These are phyloP conservation scores for Tragelaphus eurycerus DNA, from an alignment of 2,797 vertebrate species.

Conservation along the genomic window DNA sequence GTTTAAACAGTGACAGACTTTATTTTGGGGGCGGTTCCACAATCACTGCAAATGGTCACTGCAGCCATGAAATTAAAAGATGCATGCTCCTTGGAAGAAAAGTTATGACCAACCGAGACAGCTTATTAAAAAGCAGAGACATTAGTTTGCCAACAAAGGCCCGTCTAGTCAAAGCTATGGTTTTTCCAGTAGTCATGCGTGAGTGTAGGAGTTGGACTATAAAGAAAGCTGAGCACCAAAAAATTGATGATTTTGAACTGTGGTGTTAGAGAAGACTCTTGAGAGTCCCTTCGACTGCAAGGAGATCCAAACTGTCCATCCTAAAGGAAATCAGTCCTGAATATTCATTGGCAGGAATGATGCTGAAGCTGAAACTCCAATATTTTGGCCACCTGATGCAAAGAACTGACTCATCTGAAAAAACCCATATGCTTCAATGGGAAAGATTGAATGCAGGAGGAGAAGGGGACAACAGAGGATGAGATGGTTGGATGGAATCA, in stretches of 20 bases:
- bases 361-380: neutral
- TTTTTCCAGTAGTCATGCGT: neutral
- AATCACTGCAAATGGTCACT: neutral
- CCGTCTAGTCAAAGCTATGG: neutral
- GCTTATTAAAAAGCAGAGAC: neutral
- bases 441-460: neutral
- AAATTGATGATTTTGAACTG: neutral
- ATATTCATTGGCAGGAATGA: neutral
- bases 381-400: neutral
- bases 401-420: neutral
- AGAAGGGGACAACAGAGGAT: neutral
- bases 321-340: neutral
- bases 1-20: neutral
- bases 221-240: neutral
- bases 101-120: neutral
- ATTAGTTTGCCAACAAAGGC: neutral
- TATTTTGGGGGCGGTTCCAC: neutral
- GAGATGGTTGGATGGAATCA: neutral
- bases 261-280: neutral
- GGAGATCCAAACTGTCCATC: neutral
- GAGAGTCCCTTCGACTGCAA: neutral
- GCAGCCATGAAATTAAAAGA: neutral
- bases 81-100: neutral
- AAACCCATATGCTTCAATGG: neutral
- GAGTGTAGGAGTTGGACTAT: neutral